phyloP scores from a whole-genome alignment of 2,797 vertebrate species.

The Harpagifer antarcticus region DNA sequence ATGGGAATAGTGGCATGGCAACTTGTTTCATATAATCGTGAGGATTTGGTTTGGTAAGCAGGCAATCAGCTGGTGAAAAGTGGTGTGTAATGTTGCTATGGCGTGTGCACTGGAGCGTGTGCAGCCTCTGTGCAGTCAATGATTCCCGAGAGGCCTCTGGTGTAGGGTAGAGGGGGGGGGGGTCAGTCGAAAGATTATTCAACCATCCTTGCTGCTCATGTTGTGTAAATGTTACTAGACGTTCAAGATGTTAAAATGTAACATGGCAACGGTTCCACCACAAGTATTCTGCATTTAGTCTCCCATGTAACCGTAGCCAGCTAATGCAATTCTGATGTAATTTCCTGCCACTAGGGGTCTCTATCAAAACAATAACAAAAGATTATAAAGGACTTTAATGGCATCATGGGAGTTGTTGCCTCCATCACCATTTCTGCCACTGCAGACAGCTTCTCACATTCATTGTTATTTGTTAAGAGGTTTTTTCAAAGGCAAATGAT shows the following conservation, averaged over 20 bases:
- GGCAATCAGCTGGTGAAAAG: not conserved
- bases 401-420: too few relatives aligned
- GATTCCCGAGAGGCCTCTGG: not conserved
- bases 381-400: too few relatives aligned
- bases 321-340: not conserved
- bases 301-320: not conserved
- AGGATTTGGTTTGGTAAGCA: not conserved
- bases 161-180: not conserved
- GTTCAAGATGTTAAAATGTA: not conserved
- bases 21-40: not conserved
- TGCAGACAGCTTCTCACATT: too few relatives aligned
- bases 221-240: not conserved
- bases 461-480: too few relatives aligned
- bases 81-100: not conserved
- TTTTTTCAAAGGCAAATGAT: too few relatives aligned
- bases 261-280: not conserved
- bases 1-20: not conserved
- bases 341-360: too few relatives aligned
- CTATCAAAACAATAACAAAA: too few relatives aligned
- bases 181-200: not conserved
- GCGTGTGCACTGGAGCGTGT: not conserved
- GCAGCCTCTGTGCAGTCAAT: not conserved
- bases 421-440: too few relatives aligned
- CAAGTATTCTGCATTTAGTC: not conserved
- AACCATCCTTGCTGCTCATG: not conserved